A percentile compares a stretch with the other conserved stretches of the same genome.
phyloP scores from a whole-genome alignment of 1,140 invertebrate species.

The Stegodyphus mimosarum region DNA sequence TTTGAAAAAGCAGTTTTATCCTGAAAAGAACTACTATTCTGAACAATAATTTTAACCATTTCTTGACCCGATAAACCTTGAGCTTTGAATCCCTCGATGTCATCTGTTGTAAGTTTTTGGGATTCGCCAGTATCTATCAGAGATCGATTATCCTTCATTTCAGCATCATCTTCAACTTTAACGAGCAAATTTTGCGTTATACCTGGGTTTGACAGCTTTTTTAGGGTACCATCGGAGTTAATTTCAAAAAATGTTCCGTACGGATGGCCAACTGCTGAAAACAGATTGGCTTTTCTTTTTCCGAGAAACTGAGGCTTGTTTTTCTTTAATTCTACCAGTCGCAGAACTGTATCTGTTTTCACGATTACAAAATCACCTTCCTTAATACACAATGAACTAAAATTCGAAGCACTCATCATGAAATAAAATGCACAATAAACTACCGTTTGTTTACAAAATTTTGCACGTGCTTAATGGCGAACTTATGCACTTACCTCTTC shows the following conservation, averaged over 20 bases:
- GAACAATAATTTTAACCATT: conserved; percentile 87
- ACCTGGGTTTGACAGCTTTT: conserved; percentile 10
- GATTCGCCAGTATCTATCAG: conserved; percentile 86
- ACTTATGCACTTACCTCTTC: conserved; percentile 49
- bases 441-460: no score
- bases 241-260: conserved; percentile 86
- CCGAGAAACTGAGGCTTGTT: conserved; percentile 66
- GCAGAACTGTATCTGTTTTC: conserved; percentile 63
- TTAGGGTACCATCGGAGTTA: conserved; percentile 73
- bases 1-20: conserved; percentile 92
- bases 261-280: conserved; percentile 77
- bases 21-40: conserved; percentile 84
- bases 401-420: no score
- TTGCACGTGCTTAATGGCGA: conserved; percentile 45
- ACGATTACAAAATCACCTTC: conserved; percentile 65
- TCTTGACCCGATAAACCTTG: conserved; percentile 80
- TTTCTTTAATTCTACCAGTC: conserved; percentile 65
- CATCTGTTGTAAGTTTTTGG: conserved; percentile 83
- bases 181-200: conserved; percentile 65
- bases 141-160: conserved; percentile 84
- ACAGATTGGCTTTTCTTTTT: conserved; percentile 75
- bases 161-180: conserved; percentile 67
- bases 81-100: conserved; percentile 82
- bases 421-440: background rate
- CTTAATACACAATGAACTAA: conserved; percentile 41